Base-by-base conservation (phyloP, 2,797 vertebrate species). In the Trachops cirrhosus region DNA sequence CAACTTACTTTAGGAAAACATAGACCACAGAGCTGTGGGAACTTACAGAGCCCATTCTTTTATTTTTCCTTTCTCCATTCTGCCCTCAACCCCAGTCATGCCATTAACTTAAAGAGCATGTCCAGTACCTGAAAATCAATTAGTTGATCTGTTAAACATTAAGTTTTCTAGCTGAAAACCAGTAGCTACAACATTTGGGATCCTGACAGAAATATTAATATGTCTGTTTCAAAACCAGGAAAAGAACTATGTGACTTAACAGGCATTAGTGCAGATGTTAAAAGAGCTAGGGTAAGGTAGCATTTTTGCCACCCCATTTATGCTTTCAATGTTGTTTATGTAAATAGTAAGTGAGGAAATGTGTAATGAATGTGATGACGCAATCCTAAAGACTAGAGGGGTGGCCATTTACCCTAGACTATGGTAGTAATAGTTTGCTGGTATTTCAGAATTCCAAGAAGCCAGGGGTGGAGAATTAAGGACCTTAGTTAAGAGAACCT, bases 161-260 rank as follows among this genome's bases (percentile, higher is more conserved):
- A 92, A 91, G 7, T 50, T 67, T 95, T 91, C 39, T 77, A 59
- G 9, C 71, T 96, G 48, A 96, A 97, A 86, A 80, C 18, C 9
- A 54, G 54, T 80, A 94, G 3, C 86, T 91, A 75, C 67, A 95
- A 44, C 22, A 74, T 85, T 52, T 93, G 46, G 79, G 19, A 74
- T 75, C 62, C 80, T 86, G 54, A 15, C 24, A 92, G 73, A 75
- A 80, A 92, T 92, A 87, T 71, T 88, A 92, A 82, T 75, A 14
- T 88, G 29, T 86, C 37, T 96, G 7, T 93, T 93, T 95, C 67
- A 97, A 97, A 97, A 80, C 67, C 32, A 68, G 54, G 46, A 26
- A 84, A 79, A 70, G 8, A 75, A 86, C 24, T 77, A 14, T 39
- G 8, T 95, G 50, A 3, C 52, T 96, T 86, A 94, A 84, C 14